Evolutionary conservation across 2,888 invertebrate species (phyloP).

Genomic region (Hymenopus coronatus): DNA sequence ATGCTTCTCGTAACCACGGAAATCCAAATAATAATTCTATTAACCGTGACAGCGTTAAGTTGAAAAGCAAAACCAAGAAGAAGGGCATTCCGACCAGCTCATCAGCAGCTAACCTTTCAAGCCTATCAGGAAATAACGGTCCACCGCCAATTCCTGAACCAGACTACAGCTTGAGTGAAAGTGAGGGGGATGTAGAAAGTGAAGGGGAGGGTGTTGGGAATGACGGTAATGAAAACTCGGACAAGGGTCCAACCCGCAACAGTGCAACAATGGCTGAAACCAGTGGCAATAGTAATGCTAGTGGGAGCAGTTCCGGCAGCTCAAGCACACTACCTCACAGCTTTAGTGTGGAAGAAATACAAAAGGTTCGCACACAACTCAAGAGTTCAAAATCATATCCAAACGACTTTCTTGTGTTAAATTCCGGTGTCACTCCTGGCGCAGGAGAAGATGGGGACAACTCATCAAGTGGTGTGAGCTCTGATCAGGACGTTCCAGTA

Average conservation of each 20-base stretch:
- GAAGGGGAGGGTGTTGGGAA: conserved; percentile 46
- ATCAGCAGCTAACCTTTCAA: conserved; percentile 32
- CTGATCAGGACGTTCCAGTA: conserved; percentile 72
- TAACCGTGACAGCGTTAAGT: conserved; percentile 19
- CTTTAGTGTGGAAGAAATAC: conserved; percentile 85
- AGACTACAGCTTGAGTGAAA: conserved; percentile 86
- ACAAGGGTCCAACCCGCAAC: conserved; percentile 48
- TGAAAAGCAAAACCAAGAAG: conserved; percentile 44
- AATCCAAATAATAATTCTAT: conserved; percentile 35
- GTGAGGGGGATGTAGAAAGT: conserved; percentile 66
- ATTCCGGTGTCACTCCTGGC: conserved; percentile 16
- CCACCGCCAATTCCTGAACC: conserved; percentile 85
- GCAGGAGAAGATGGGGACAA: conserved; percentile 78
- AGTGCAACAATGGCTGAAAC: conserved; percentile 59
- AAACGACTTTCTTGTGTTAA: conserved; percentile 62
- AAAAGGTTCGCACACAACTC: conserved; percentile 78
- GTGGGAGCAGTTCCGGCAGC: conserved; percentile 71
- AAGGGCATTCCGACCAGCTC: conserved; percentile 41
- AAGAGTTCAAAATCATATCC: conserved; percentile 86
- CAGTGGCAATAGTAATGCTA: conserved; percentile 54
- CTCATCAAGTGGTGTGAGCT: conserved; percentile 84
- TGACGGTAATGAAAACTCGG: conserved; percentile 33
- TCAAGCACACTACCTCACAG: conserved; percentile 74
- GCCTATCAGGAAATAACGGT: conserved; percentile 33
- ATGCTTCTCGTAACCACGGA: conserved; percentile 46